phyloP scores from a whole-genome alignment of 2,888 invertebrate genomes.

The Panzeria rudis region DNA sequence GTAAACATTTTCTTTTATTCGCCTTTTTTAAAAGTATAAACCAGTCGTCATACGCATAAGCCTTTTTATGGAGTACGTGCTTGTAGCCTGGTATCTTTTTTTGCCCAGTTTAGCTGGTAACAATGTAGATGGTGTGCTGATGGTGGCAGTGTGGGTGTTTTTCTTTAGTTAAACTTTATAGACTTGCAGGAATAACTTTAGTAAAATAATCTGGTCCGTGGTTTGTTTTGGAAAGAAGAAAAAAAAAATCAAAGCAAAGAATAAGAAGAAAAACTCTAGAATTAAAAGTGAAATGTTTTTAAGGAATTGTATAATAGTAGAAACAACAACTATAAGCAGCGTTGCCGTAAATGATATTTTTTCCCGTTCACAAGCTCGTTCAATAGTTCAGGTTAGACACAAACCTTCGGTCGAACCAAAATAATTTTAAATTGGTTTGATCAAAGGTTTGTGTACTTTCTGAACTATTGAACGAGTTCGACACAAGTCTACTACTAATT shows the following conservation, averaged over 20 bases:
- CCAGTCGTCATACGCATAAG: constrained; percentile 50
- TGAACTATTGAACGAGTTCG: too few species aligned
- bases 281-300: constrained; percentile 69
- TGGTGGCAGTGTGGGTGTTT: constrained; percentile 64
- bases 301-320: constrained; percentile 61
- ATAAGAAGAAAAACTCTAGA: constrained; percentile 18
- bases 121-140: constrained; percentile 36
- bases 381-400: too few species aligned
- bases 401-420: too few species aligned
- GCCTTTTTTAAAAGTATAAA: constrained; percentile 18
- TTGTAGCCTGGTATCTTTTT: constrained; percentile 36
- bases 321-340: background rate
- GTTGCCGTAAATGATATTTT: background rate
- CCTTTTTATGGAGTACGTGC: constrained; percentile 59
- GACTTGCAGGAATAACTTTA: constrained; percentile 51
- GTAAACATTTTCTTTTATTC: constrained; percentile 14
- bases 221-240: background rate
- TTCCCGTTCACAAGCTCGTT: too few species aligned
- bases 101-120: background rate
- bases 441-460: too few species aligned
- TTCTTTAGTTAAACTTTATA: constrained; percentile 39
- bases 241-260: constrained; percentile 4
- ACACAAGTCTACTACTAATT: too few species aligned
- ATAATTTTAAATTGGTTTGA: too few species aligned
- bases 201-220: constrained; percentile 39